Base-by-base conservation (phyloP, 1,140 invertebrate species). In the Charaxes varanes region DNA sequence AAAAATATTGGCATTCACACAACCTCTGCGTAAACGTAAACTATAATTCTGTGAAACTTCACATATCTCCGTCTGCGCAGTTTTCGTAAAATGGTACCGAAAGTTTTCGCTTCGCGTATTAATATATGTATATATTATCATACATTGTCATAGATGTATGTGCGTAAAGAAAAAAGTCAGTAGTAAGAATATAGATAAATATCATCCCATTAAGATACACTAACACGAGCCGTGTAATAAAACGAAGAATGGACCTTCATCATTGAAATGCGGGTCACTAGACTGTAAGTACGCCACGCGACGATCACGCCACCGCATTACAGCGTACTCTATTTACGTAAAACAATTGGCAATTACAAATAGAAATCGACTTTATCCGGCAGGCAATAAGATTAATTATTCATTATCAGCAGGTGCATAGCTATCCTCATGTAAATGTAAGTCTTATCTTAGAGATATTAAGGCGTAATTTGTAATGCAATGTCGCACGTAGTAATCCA, bases 241-340 rank as follows among this genome's bases (percentile, higher is more conserved):
- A 41, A 21, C 24, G 31, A 41, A 41, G 24, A 19, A 7, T 3
- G 14, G 28, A 43, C 40, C 11, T 41, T 33, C 21, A 28, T 14
- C 6, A 35, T 21, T 27, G 26, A 38, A 46, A 36, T 51, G 53
- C 48, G 38, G 41, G 70, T 64, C 64, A 74, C 53, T 64, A 59
- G 62, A 62, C 63, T 53, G 38, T 57, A 55, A 53, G 58, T 47
- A 50, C 43, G 51, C 53, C 62, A 62, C 55, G 62, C 63, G 54
- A 49, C 44, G 41, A 68, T 79, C 71, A 72, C 71, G 71, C 70
- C 64, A 78, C 70, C 63, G 73, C 58, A 27, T 40, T 41, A 35
- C 10, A 30, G 26, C 33, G 18, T 43, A 36, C 19, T 15, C 41
- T 47, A 48, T 56, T 48, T 56, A 41, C 41, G 37, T 56, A 53